phyloP scores from a whole-genome alignment of 2,113 vertebrate species.

The Solea solea region DNA sequence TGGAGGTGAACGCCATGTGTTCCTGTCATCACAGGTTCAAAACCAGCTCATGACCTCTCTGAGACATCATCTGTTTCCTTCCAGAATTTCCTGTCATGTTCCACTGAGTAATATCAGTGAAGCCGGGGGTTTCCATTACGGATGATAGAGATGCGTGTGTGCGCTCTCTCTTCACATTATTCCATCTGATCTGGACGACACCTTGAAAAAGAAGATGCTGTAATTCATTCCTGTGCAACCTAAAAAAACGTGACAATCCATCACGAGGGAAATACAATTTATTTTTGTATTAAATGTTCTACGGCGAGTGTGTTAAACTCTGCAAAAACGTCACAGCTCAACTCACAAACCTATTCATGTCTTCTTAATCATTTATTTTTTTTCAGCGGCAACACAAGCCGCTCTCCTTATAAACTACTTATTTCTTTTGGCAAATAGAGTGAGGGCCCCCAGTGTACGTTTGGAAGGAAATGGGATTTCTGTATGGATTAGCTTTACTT shows the following conservation, averaged over 20 bases:
- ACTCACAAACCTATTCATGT: background rate
- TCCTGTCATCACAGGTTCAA: constrained; percentile 73
- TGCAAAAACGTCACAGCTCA: background rate
- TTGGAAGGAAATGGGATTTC: too few species aligned
- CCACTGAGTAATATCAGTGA: constrained; percentile 42
- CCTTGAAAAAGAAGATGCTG: constrained; percentile 25
- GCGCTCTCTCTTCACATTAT: constrained; percentile 14
- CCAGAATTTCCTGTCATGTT: constrained; percentile 64
- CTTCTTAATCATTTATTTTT: background rate
- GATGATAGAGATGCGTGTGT: constrained; percentile 28
- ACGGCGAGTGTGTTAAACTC: background rate
- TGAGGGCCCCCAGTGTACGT: too few species aligned
- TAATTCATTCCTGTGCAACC: constrained; percentile 34
- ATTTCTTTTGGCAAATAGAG: too few species aligned
- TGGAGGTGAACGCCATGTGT: constrained; percentile 60
- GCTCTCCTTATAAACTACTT: too few species aligned
- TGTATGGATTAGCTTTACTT: too few species aligned
- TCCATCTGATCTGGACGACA: constrained; percentile 3
- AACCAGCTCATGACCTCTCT: constrained; percentile 60
- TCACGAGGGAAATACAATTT: constrained; percentile 27
- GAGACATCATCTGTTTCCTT: constrained; percentile 65
- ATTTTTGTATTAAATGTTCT: background rate
- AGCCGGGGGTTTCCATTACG: constrained; percentile 46
- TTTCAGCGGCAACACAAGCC: too few species aligned
- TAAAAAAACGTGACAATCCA: constrained; percentile 28